Base-by-base conservation (phyloP, 2,113 vertebrate species). In the Donacobius atricapilla region DNA sequence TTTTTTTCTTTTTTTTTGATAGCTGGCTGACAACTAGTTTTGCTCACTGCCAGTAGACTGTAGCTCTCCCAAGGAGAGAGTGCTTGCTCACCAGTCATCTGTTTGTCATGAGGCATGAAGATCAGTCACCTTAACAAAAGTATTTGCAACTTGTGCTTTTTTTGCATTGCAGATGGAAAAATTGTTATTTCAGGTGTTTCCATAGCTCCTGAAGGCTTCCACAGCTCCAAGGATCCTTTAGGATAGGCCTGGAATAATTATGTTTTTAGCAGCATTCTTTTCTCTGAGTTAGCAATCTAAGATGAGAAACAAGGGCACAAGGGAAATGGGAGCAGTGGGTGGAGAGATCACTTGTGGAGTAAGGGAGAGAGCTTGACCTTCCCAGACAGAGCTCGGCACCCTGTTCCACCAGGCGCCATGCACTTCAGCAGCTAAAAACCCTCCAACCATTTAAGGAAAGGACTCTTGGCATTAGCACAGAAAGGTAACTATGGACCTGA, bases 361-460 rank as follows among this genome's bases (percentile, higher is more conserved):
- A 22, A 56, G 35, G 30, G 56, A 45, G 25, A 69, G 51, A 68
- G 10, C 16, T 42, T 60, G 7, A n/a, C 14, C 23, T 70, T 75
- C 20, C 28, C 56, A 78, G 27, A 6, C 24, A 25, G 22, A 45
- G n/a, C 16, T 33, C 4, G 1, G 12, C 28, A 10, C 7, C 20
- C 12, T 28, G 22, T 28, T 83, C 47, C 68, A 24, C 19, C 7
- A 0, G 35, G 11, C 42, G 42, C 47, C 21, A 13, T 0, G 2
- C 0, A 2, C 5, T 64, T 72, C 0, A 0, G 24, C 30, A 82
- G 35, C 18, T 40, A 42, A 79, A 93, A 92, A 9, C 5, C 3
- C 15, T 37, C 15, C 51, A 68, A 35, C 0, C 2, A 7, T 23
- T 66, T 75, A 42, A 42, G 51, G 15, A 27, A 69, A 56, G 7